A percentile compares a stretch with the other conserved stretches of the same genome.
Evolutionary conservation across 2,888 invertebrate genomes (phyloP).

Genomic region (Drosophila pegasa): DNA sequence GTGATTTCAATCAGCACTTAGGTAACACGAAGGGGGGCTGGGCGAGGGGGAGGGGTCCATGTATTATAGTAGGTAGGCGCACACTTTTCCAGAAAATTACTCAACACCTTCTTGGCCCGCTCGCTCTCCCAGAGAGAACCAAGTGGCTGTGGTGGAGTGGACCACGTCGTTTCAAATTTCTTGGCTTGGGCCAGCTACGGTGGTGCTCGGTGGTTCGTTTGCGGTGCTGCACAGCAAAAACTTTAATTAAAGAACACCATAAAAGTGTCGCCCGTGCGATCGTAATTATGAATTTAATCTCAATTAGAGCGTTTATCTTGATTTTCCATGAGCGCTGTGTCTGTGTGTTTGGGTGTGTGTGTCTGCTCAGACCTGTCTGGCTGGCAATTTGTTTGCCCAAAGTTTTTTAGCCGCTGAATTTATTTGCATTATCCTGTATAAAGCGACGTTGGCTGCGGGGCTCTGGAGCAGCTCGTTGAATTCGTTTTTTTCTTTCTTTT

Average conservation of each 20-base stretch:
- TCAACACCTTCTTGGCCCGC: conserved; percentile 71
- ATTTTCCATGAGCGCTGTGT: conserved; percentile 54
- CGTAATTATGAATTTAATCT: conserved; percentile 85
- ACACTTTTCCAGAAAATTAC: conserved; percentile 69
- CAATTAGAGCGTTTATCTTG: conserved; percentile 83
- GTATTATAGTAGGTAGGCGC: conserved; percentile 15
- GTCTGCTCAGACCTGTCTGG: conserved; percentile 38
- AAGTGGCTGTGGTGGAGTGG: conserved; percentile 2
- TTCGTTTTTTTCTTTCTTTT: conserved; percentile 30
- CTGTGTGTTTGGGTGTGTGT: conserved; percentile 15
- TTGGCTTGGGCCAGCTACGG: conserved; percentile 19
- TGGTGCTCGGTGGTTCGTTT: conserved; percentile 2
- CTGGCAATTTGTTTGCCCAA: conserved; percentile 68
- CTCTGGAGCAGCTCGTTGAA: conserved; percentile 30
- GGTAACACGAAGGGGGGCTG: conserved; percentile 21
- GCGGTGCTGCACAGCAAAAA: conserved; percentile 46
- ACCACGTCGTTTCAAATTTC: conserved; percentile 71
- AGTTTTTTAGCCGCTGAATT: conserved; percentile 61
- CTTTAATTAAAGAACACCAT: conserved; percentile 84
- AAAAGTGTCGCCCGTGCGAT: conserved; percentile 84
- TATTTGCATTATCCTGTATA: conserved; percentile 74
- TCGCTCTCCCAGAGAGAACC: conserved; percentile 22
- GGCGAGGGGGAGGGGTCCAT: neutral
- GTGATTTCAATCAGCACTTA: conserved; percentile 80
- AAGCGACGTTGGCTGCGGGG: conserved; percentile 18